A percentile compares a stretch with the other conserved stretches of the same genome.
phyloP scores from a whole-genome alignment of 2,113 vertebrate species.

The Cnemophilus loriae region DNA sequence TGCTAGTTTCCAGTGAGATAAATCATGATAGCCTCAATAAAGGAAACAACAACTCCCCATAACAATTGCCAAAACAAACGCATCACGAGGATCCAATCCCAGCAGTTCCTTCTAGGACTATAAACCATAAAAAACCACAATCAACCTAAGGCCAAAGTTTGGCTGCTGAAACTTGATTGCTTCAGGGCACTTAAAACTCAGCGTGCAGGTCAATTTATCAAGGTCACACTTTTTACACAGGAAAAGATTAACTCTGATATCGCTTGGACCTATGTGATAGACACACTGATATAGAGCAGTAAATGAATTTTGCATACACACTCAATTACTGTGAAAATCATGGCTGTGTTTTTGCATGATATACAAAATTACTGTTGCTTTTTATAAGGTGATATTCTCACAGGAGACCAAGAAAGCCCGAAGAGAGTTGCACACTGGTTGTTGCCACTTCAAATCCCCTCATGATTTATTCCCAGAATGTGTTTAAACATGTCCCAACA shows the following conservation, averaged over 20 bases:
- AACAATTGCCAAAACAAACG: background rate
- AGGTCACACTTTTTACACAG: background rate
- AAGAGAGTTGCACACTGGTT: background rate
- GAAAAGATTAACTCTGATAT: background rate
- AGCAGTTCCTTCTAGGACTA: background rate
- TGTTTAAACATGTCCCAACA: accelerated
- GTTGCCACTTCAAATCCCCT: background rate
- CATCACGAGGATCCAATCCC: background rate
- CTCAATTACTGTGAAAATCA: background rate
- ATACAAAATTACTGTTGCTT: background rate
- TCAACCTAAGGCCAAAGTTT: background rate
- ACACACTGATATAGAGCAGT: background rate
- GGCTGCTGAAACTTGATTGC: background rate
- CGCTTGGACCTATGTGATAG: background rate
- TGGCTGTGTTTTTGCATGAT: background rate
- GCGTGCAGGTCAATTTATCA: background rate
- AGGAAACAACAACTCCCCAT: background rate
- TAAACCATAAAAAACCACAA: background rate
- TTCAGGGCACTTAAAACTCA: background rate
- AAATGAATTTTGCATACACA: background rate
- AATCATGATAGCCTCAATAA: background rate
- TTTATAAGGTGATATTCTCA: background rate
- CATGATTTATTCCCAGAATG: background rate
- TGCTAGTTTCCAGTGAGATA: background rate
- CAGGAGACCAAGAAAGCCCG: background rate